phyloP scores from a whole-genome alignment of 2,888 invertebrate species.

The Hirtodrosophila confusa region DNA sequence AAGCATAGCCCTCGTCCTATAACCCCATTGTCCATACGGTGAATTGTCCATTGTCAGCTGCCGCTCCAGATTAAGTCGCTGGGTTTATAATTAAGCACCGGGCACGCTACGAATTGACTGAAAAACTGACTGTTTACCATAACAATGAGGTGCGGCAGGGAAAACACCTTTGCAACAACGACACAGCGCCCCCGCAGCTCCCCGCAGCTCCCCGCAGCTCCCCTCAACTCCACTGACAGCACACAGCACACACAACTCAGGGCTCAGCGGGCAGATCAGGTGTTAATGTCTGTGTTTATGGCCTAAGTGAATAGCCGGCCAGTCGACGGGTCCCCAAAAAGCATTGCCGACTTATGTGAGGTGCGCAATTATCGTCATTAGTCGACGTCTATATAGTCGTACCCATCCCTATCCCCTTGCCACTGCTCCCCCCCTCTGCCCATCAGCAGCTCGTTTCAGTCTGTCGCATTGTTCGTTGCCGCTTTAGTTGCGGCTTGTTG shows the following conservation, averaged over 20 bases:
- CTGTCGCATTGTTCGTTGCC: conserved; percentile 51
- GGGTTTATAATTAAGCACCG: conserved; percentile 71
- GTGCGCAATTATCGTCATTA: conserved; percentile 73
- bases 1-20: conserved; percentile 34
- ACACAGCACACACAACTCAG: background rate
- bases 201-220: background rate
- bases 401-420: background rate
- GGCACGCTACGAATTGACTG: conserved; percentile 24
- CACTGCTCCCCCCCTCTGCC: background rate
- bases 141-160: conserved; percentile 66
- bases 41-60: conserved; percentile 43
- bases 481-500: conserved; percentile 83
- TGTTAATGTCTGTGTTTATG: conserved; percentile 81
- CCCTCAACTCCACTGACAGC: background rate
- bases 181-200: conserved; percentile 5
- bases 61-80: conserved; percentile 73
- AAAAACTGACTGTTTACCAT: conserved; percentile 74
- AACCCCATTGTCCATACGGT: conserved; percentile 48
- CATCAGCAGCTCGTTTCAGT: background rate
- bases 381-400: conserved; percentile 29
- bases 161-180: conserved; percentile 68
- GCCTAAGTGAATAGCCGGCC: conserved; percentile 60
- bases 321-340: conserved; percentile 28
- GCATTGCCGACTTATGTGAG: conserved; percentile 60
- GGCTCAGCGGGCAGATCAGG: conserved; percentile 68